phyloP scores from a whole-genome alignment of 2,888 invertebrate species.

The Incurvaria masculella region DNA sequence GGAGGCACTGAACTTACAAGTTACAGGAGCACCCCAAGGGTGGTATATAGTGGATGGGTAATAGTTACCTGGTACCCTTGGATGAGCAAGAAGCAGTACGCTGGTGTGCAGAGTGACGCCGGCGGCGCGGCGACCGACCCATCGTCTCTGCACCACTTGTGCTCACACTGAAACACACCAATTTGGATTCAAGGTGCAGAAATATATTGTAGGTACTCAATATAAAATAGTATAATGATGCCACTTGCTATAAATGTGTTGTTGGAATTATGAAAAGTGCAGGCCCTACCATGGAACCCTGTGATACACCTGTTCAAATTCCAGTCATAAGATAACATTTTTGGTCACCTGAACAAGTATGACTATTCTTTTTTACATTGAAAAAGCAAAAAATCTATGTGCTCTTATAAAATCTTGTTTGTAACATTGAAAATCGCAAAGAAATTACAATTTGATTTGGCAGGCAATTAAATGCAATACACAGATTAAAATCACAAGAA shows the following conservation, averaged over 20 bases:
- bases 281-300: neutral
- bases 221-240: no score
- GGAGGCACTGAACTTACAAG: no score
- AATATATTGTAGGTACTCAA: no score
- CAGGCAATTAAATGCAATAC: no score
- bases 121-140: conserved; percentile 40
- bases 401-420: no score
- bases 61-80: conserved; percentile 39
- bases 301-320: neutral
- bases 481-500: no score
- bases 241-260: no score
- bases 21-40: neutral
- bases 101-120: conserved; percentile 43
- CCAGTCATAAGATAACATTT: no score
- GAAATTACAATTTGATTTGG: no score
- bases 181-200: no score
- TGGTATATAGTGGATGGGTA: neutral
- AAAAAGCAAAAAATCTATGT: neutral
- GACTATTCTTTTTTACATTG: no score
- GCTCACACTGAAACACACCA: conserved; percentile 23
- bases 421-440: conserved; percentile 4
- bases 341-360: no score
- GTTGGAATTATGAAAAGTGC: neutral
- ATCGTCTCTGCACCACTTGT: conserved; percentile 37
- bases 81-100: conserved; percentile 51